Evolutionary conservation across 2,888 invertebrate genomes (phyloP), one percentile per base, ranked within the genome.

Genomic region (Herminia tarsipennalis): DNA sequence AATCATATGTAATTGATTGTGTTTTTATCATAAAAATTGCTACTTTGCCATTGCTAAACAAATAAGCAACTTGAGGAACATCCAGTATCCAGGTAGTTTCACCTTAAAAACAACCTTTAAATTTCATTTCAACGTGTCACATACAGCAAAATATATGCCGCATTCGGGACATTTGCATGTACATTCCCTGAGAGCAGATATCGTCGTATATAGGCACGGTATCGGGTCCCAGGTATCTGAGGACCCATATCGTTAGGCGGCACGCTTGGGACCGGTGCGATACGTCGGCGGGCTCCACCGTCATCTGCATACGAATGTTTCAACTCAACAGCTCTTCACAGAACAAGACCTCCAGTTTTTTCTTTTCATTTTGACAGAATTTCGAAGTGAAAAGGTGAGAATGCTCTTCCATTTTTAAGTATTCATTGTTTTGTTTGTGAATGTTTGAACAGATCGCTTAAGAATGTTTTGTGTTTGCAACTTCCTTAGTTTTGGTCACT

Each of bases 271-370:
- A 45, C 40, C 38, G 35, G 41, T 8, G 32, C 44, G 41, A 41
- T 52, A 51, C 53, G 47, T 43, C 43, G 50, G 29, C 47, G 29
- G 29, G 44, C 29, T 20, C 21, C 41, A 36, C 5, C 56, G 44
- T 33, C 59, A 65, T 65, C 66, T 65, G 63, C 66, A 65, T 65
- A 63, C 60, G 52, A 65, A 66, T 65, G 66, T 54, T 56, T 58
- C 53, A 44, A 48, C 51, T 52, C 38, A 24, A 9, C 28, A 27
- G 25, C 25, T 51, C 30, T 39, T 41, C 44, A 46, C 43, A 18
- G 25, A 63, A 48, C 27, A 43, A 14, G 14, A 43, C 40, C 42
- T 45, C 29, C 21, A 41, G 34, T 44, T 52, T 57, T 48, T 10
- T 9, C n/a, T n/a, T 30, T 13, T 28, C 17, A 2, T 52, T 47